Conservation (phyloP, 2,113 vertebrate genomes). For the Corythornis vintsioides region DNA sequence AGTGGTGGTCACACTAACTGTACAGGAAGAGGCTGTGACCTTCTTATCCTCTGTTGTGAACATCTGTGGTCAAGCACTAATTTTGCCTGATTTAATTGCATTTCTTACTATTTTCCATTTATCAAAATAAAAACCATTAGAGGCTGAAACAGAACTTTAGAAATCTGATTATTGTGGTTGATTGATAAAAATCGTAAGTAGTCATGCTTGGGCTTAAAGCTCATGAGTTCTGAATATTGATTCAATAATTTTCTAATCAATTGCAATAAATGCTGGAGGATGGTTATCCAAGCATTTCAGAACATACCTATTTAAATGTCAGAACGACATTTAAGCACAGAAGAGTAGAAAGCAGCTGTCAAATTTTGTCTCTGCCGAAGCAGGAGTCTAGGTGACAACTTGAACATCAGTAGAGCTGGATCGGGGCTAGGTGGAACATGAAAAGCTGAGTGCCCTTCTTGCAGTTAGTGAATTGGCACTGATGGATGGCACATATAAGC, state of each 20-base stretch:
- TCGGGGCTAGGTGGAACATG: not conserved
- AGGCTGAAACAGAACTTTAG: not conserved
- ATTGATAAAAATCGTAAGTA: constrained; percentile 23
- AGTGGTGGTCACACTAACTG: not conserved
- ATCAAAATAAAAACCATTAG: not conserved
- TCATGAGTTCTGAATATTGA: constrained; percentile 13
- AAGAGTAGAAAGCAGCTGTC: not conserved
- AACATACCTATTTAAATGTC: constrained; percentile 5
- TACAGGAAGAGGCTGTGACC: not conserved
- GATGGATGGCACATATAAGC: not conserved
- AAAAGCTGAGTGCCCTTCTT: not conserved
- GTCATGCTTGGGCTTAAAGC: not conserved
- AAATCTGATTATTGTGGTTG: constrained; percentile 34
- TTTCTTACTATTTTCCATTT: not conserved
- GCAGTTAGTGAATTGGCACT: not conserved
- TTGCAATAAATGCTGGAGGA: not conserved
- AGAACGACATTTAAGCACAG: not conserved
- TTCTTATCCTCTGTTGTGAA: not conserved
- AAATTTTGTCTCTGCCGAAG: not conserved
- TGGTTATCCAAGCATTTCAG: constrained; percentile 3
- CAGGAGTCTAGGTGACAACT: not conserved
- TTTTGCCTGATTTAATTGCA: not conserved
- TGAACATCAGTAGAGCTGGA: not conserved
- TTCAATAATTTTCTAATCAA: constrained; percentile 50
- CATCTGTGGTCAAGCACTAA: not conserved